These are phyloP conservation scores for Halcyon malimbica DNA, from an alignment of 2,113 vertebrate species.

Conservation along the genomic window DNA sequence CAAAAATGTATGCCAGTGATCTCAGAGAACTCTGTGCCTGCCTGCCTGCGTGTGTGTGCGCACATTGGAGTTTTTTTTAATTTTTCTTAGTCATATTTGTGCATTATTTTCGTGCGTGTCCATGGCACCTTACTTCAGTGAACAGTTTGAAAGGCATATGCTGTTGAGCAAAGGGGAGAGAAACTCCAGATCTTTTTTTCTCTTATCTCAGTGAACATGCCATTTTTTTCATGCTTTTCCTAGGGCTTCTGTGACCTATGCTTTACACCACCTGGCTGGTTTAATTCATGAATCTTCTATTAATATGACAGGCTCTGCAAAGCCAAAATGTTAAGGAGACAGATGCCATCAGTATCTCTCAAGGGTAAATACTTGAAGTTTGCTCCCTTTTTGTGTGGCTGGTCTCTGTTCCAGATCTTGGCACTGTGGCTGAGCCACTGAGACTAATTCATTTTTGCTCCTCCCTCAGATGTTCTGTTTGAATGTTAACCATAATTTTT, in stretches of 20 bases:
- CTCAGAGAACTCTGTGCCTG: not conserved
- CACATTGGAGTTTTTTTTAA: not conserved
- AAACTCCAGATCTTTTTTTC: not conserved
- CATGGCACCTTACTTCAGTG: not conserved
- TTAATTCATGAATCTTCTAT: slow-evolving; percentile 27
- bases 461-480: not conserved
- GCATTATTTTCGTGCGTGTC: not conserved
- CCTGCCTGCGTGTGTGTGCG: not conserved
- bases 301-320: slow-evolving; percentile 22
- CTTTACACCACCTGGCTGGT: slow-evolving; percentile 37
- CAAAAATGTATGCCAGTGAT: accelerated
- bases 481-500: not conserved
- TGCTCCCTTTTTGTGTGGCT: not conserved
- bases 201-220: not conserved
- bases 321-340: slow-evolving; percentile 35
- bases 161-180: not conserved
- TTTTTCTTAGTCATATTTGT: not conserved
- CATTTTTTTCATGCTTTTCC: slow-evolving; percentile 10
- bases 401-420: not conserved
- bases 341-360: slow-evolving; percentile 23
- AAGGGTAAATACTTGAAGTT: slow-evolving; percentile 31
- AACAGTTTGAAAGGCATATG: slow-evolving; percentile 49
- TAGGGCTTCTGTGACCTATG: slow-evolving; percentile 16
- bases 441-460: not conserved
- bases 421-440: not conserved